phyloP scores from a whole-genome alignment of 30 jellyfish, hydroid and myxozoan species.

The Mastigias papua region DNA sequence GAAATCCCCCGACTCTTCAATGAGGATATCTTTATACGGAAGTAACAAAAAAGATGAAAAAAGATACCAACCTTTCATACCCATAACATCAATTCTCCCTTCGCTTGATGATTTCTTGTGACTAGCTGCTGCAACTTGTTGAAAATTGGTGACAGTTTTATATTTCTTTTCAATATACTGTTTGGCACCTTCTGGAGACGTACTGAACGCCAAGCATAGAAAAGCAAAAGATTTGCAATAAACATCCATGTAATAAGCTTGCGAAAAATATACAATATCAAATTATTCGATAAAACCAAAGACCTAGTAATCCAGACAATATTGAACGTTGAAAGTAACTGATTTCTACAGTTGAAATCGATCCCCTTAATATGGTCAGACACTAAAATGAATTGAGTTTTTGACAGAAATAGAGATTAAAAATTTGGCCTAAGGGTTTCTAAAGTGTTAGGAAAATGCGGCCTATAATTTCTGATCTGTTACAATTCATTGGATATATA shows the following conservation, averaged over 20 bases:
- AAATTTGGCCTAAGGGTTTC: too few species aligned
- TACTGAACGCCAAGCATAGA: slow-evolving; percentile 3
- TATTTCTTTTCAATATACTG: slow-evolving; percentile 80
- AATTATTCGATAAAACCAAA: too few species aligned
- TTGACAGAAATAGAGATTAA: too few species aligned
- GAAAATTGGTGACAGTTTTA: slow-evolving; percentile 61
- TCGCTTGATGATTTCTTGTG: slow-evolving; percentile 67
- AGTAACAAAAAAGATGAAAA: not conserved
- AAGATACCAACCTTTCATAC: slow-evolving; percentile 24
- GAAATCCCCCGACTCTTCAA: not conserved
- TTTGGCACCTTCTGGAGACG: slow-evolving; percentile 81
- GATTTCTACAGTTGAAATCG: too few species aligned
- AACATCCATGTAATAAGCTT: not conserved
- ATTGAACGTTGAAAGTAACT: too few species aligned
- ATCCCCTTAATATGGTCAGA: too few species aligned
- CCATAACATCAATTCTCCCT: slow-evolving; percentile 46
- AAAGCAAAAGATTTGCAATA: not conserved
- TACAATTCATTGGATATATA: too few species aligned
- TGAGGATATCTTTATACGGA: not conserved
- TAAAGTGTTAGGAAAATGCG: too few species aligned
- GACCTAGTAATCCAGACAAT: too few species aligned
- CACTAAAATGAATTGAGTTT: too few species aligned
- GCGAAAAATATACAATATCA: too few species aligned
- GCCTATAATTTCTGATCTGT: too few species aligned
- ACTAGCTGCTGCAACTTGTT: slow-evolving; percentile 65